Conservation (phyloP, 2,797 vertebrate species). For the Betta splendens region DNA sequence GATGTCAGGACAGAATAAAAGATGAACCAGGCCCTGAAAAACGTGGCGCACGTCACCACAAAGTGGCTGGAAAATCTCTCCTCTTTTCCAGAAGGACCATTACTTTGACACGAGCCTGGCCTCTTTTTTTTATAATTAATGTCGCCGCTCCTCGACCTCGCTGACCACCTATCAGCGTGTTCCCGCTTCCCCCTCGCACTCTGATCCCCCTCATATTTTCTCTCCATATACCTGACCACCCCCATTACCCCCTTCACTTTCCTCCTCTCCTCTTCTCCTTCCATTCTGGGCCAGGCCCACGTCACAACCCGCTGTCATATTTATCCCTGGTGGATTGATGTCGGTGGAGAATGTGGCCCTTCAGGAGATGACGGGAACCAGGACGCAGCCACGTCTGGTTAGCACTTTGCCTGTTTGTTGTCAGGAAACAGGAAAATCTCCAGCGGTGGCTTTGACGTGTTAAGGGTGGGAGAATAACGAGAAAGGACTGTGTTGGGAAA, state of each 20-base stretch:
- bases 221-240: not conserved
- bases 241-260: not conserved
- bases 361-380: conserved; percentile 43
- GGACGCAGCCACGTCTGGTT: conserved; percentile 26
- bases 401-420: conserved; percentile 25
- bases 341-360: conserved; percentile 14
- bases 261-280: conserved; percentile 21
- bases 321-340: conserved; percentile 29
- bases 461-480: conserved; percentile 28
- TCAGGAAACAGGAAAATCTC: conserved; percentile 21
- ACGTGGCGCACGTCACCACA: not conserved
- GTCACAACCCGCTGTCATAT: conserved; percentile 30
- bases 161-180: conserved; percentile 28
- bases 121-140: conserved; percentile 32
- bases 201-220: not conserved
- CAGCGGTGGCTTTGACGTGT: conserved; percentile 12
- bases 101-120: conserved; percentile 10
- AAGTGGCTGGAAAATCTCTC: conserved; percentile 21
- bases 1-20: not conserved
- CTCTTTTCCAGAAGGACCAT: conserved; percentile 29
- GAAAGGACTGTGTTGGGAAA: conserved; percentile 7
- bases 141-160: conserved; percentile 36
- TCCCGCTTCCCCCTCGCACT: not conserved
- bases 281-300: conserved; percentile 28
- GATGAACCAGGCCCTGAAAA: conserved; percentile 7